phyloP scores from a whole-genome alignment of 2,113 vertebrate genomes.

The Neolamprologus sp. region DNA sequence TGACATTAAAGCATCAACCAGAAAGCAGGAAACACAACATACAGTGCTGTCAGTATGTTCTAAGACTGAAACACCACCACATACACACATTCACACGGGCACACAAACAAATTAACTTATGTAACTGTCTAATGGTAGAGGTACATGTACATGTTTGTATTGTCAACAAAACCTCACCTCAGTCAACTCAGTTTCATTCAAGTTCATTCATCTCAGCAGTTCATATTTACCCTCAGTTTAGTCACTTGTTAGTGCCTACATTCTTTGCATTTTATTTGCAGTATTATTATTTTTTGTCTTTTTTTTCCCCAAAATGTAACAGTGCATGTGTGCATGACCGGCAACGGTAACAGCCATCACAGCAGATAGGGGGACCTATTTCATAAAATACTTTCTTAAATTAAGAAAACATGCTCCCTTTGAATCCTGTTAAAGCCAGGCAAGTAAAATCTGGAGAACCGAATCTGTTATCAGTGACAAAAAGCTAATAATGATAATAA shows the following conservation, averaged over 20 bases:
- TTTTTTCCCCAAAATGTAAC: rapidly evolving
- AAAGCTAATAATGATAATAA: background rate
- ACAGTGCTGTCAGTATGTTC: slow-evolving; percentile 4
- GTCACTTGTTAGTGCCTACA: background rate
- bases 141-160: background rate
- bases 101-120: slow-evolving; percentile 1
- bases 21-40: background rate
- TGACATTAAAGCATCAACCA: background rate
- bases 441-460: background rate
- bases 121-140: background rate
- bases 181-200: background rate
- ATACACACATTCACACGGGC: background rate
- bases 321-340: background rate
- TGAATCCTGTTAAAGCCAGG: background rate
- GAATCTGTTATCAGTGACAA: background rate
- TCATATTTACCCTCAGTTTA: background rate
- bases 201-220: background rate
- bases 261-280: background rate
- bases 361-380: background rate
- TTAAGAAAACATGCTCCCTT: background rate
- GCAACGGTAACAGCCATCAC: background rate
- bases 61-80: background rate
- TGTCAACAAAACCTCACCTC: background rate
- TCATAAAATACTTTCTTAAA: rapidly evolving
- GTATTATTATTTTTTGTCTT: background rate